Evolutionary conservation across 2,797 vertebrate species (phyloP).

Genomic region (Ataeniobius toweri): DNA sequence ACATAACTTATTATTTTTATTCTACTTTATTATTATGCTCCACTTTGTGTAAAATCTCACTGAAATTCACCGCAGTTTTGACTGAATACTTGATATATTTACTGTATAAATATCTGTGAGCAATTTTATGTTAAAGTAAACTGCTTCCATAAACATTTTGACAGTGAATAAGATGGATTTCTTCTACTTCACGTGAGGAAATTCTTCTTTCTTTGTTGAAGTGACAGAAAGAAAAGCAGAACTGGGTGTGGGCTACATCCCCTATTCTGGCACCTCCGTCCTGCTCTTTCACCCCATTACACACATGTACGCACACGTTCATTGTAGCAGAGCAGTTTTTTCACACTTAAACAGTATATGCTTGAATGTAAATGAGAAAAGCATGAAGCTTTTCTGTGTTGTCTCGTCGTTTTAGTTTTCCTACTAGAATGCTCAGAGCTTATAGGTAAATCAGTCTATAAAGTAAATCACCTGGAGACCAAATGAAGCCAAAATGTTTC

Average conservation of each 20-base stretch:
- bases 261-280: conserved; percentile 3
- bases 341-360: conserved; percentile 28
- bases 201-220: neutral
- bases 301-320: conserved; percentile 37
- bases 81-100: neutral
- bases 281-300: conserved; percentile 38
- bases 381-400: conserved; percentile 30
- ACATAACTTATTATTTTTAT: neutral
- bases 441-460: neutral
- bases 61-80: neutral
- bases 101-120: neutral
- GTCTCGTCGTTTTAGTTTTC: conserved; percentile 40
- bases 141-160: neutral
- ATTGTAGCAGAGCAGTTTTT: conserved; percentile 33
- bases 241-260: neutral
- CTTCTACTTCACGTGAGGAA: conserved; percentile 6
- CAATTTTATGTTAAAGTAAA: neutral
- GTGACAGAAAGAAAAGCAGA: conserved; percentile 6
- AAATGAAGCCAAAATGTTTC: neutral
- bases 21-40: neutral
- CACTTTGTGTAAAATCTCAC: neutral
- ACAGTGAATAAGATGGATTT: conserved; percentile 7
- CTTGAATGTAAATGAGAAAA: conserved; percentile 44
- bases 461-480: neutral
- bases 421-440: neutral